These are phyloP conservation scores for Oscheius sp. DNA, from an alignment of 2,888 invertebrate species.

Conservation along the genomic window DNA sequence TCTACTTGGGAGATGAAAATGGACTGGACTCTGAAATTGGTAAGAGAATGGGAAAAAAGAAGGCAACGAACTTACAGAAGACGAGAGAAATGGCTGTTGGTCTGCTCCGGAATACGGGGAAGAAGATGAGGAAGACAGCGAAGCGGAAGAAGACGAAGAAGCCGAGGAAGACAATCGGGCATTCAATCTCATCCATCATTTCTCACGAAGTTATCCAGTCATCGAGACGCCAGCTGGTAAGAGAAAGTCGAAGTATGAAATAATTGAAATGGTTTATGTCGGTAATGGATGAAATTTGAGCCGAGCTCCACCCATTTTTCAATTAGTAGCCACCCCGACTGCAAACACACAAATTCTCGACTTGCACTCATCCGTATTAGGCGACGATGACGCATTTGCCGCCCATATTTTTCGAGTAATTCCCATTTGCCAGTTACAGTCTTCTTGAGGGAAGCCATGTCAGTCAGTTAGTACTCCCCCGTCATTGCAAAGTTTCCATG, in stretches of 20 bases:
- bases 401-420: background rate
- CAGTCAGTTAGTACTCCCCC: background rate
- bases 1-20: constrained; percentile 37
- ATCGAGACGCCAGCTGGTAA: constrained; percentile 43
- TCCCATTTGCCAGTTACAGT: background rate
- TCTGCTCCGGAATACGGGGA: constrained; percentile 38
- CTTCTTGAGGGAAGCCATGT: background rate
- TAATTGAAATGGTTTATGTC: constrained; percentile 7
- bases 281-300: constrained; percentile 28
- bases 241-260: background rate
- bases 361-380: constrained; percentile 10
- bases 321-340: constrained; percentile 32
- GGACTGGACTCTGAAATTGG: constrained; percentile 15
- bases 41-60: background rate
- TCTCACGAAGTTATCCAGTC: constrained; percentile 46
- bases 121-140: constrained; percentile 15
- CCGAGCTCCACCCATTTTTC: constrained; percentile 28
- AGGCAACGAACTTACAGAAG: constrained; percentile 9
- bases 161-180: background rate
- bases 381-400: background rate
- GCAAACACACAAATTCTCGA: constrained; percentile 23
- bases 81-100: constrained; percentile 36
- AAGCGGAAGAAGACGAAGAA: constrained; percentile 23
- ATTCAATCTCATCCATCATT: constrained; percentile 17
- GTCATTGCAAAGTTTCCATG: too few species aligned